Evolutionary conservation across 2,888 invertebrate species (phyloP).

Genomic region (Luperina testacea): DNA sequence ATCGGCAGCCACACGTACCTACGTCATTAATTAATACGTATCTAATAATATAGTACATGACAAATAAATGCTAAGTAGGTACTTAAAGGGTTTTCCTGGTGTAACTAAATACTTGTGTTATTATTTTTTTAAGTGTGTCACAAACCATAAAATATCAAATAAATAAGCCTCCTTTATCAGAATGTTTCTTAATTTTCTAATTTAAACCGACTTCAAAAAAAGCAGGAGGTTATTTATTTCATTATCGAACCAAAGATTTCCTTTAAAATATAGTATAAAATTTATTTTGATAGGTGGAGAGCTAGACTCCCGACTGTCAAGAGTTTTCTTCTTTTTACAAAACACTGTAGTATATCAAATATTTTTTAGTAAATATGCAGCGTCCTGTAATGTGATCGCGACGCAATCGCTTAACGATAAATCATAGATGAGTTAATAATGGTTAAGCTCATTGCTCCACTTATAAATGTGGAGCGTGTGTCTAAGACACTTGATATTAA

Average conservation of each 20-base stretch:
- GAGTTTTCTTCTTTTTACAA: neutral
- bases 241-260: neutral
- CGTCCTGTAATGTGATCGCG: slow-evolving; percentile 8
- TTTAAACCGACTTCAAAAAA: too few relatives aligned
- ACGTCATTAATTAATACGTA: neutral
- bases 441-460: slow-evolving; percentile 55
- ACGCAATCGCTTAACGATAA: slow-evolving; percentile 39
- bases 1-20: neutral
- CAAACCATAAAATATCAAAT: neutral
- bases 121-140: neutral
- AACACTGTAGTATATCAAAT: neutral
- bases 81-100: neutral
- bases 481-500: slow-evolving; percentile 64
- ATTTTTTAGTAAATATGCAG: neutral
- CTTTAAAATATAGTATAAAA: neutral
- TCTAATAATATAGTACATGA: neutral
- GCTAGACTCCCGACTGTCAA: neutral
- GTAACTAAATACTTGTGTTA: neutral
- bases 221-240: neutral
- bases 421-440: slow-evolving; percentile 48
- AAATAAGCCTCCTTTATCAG: neutral
- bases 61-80: neutral
- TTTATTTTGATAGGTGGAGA: neutral
- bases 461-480: slow-evolving; percentile 63
- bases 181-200: neutral